Base-by-base conservation (phyloP, 1,140 invertebrate species). In the Lucilia sericata region DNA sequence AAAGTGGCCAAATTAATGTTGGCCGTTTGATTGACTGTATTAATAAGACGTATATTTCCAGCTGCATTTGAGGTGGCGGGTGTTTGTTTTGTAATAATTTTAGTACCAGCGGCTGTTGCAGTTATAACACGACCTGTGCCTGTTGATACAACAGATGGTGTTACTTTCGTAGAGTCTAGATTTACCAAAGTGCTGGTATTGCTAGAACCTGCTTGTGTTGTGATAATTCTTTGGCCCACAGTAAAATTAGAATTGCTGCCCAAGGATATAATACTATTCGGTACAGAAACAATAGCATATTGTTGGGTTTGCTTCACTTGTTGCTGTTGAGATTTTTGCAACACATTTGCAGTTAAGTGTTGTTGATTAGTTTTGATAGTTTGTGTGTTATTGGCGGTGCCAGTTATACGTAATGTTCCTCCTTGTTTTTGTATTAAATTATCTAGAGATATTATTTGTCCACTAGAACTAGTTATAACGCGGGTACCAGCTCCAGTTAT, bases 381-480 rank as follows among this genome's bases (percentile, higher is more conserved):
- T n/a, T 47, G 42, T 49, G 42, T 9, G 3, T 13, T 14, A 21
- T 51, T 51, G 19, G 7, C 76, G 19, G 88, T 87, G 17, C 90
- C 89, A 21, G 91, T 89, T 30, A 92, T 89, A 82, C 78, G 30
- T 47, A 92, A 85, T 36, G 92, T 91, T 82, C 91, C 89, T 83
- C 90, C 91, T 84, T 93, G 93, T 85, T 95, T 94, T 4, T 94
- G 93, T 7, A 95, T 86, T 17, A 95, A 86, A 91, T 92, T 94
- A 87, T 95, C 94, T n/a, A 95, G 92, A 0, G 94, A 94, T 12
- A 95, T 94, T 5, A 95, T 92, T 84, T 95, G 94, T 0, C 93
- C 93, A 2, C 93, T 91, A 2, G 92, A 91, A 86, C 82, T 83
- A 10, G 78, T 82, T 5, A 84, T 25, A n/a, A 84, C 49, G 5